Evolutionary conservation across 1,140 invertebrate genomes (phyloP).

Genomic region (Drosophila gunungcola): DNA sequence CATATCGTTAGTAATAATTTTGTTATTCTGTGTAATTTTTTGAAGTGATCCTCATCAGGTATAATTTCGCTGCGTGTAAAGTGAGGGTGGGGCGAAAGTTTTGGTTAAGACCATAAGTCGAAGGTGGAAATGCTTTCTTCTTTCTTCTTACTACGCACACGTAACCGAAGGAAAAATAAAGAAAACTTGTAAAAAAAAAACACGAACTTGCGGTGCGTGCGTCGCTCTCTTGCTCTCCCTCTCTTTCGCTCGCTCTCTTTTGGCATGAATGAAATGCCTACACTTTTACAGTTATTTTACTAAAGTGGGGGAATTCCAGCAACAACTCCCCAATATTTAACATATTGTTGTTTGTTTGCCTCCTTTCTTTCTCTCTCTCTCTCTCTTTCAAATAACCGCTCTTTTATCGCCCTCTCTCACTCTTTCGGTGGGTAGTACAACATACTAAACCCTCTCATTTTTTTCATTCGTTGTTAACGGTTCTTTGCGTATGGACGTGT

Average conservation of each 20-base stretch:
- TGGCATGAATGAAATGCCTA: conserved; percentile 77
- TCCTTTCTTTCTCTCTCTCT: conserved; percentile 28
- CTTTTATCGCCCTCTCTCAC: conserved; percentile 22
- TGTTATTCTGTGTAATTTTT: neutral
- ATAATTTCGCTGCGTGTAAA: neutral
- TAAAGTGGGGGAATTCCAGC: conserved; percentile 29
- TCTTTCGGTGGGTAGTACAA: conserved; percentile 11
- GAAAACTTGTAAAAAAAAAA: conserved; percentile 14
- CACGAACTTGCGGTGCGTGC: conserved; percentile 63
- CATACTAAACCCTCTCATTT: conserved; percentile 32
- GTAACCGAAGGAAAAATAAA: conserved; percentile 49
- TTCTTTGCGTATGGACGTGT: conserved; percentile 84
- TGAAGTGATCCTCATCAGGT: neutral
- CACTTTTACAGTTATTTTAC: conserved; percentile 80
- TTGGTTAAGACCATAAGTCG: conserved; percentile 15
- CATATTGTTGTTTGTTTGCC: conserved; percentile 64
- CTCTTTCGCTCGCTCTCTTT: conserved; percentile 6
- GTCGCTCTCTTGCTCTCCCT: conserved; percentile 48
- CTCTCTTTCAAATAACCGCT: neutral
- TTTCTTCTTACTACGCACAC: conserved; percentile 56
- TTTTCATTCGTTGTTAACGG: conserved; percentile 78
- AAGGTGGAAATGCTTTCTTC: conserved; percentile 66
- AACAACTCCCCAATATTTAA: conserved; percentile 65
- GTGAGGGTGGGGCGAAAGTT: conserved; percentile 13
- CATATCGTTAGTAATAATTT: neutral